These are phyloP conservation scores for Melanchra persicariae DNA, from an alignment of 2,888 invertebrate genomes.

Conservation along the genomic window DNA sequence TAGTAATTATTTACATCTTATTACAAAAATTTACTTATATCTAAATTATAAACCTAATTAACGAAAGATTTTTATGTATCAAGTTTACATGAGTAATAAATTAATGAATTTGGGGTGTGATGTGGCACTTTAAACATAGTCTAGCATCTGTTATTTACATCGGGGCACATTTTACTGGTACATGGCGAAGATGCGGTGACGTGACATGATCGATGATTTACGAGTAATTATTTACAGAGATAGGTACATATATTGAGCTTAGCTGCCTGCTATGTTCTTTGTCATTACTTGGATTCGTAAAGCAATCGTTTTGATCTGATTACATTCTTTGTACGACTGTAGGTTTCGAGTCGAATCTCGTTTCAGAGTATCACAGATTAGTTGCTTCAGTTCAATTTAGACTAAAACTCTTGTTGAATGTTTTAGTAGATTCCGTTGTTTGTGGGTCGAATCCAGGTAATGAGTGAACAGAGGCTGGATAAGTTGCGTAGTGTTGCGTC, in stretches of 20 bases:
- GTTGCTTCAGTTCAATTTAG: conserved; percentile 63
- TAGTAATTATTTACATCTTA: conserved; percentile 88
- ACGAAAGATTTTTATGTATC: conserved; percentile 83
- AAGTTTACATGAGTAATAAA: conserved; percentile 88
- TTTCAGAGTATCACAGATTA: conserved; percentile 67
- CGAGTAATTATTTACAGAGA: conserved; percentile 83
- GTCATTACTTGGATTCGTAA: conserved; percentile 82
- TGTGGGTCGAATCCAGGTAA: conserved; percentile 81
- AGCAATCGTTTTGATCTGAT: conserved; percentile 44
- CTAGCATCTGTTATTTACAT: conserved; percentile 81
- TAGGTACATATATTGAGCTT: conserved; percentile 80
- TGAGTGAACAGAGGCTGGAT: conserved; percentile 84
- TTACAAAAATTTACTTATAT: conserved; percentile 79
- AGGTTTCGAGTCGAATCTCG: conserved; percentile 37
- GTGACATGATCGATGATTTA: conserved; percentile 72
- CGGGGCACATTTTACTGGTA: conserved; percentile 64
- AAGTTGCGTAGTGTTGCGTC: conserved; percentile 61
- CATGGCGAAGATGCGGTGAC: conserved; percentile 69
- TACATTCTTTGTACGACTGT: conserved; percentile 44
- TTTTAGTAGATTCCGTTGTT: conserved; percentile 27
- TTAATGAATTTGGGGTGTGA: conserved; percentile 87
- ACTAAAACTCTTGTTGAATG: conserved; percentile 45
- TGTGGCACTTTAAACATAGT: conserved; percentile 82
- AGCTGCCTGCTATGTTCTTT: conserved; percentile 81
- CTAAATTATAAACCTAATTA: conserved; percentile 87